Evolutionary conservation across 2,888 invertebrate species (phyloP).

Genomic region (Ellobium chinense): DNA sequence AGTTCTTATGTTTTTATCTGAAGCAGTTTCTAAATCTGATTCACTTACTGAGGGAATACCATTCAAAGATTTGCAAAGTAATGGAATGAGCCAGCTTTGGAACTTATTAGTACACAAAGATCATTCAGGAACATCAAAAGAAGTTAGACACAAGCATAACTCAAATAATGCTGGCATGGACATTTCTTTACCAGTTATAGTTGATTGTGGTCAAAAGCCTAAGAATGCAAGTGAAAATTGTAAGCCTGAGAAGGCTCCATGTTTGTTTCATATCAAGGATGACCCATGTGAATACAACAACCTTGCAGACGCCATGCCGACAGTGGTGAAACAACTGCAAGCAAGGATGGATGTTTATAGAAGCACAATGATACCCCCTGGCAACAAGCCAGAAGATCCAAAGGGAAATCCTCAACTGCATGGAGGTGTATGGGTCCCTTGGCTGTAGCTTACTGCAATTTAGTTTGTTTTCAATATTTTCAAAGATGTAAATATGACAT

Average conservation of each 20-base stretch:
- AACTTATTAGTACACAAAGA: background rate
- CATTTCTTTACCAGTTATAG: conserved; percentile 29
- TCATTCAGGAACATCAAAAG: background rate
- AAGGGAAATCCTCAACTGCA: conserved; percentile 87
- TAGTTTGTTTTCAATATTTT: too few species aligned
- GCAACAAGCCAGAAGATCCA: conserved; percentile 86
- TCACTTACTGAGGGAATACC: too few species aligned
- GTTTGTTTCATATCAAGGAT: conserved; percentile 88
- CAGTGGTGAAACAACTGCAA: conserved; percentile 69
- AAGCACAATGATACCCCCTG: conserved; percentile 86
- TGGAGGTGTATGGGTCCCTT: conserved; percentile 85
- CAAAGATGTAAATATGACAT: too few species aligned
- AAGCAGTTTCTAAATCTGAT: background rate
- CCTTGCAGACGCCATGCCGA: conserved; percentile 70
- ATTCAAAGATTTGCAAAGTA: too few species aligned
- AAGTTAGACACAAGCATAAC: background rate
- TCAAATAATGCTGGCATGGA: too few species aligned
- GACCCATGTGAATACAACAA: conserved; percentile 94
- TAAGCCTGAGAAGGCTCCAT: conserved; percentile 84
- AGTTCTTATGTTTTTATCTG: background rate
- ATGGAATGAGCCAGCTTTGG: too few species aligned
- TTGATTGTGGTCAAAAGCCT: conserved; percentile 74
- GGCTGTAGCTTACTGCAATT: too few species aligned
- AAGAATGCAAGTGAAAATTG: conserved; percentile 81
- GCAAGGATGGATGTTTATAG: conserved; percentile 82